These are phyloP conservation scores for Neogale vison DNA, from an alignment of 2,113 vertebrate genomes.

Conservation along the genomic window DNA sequence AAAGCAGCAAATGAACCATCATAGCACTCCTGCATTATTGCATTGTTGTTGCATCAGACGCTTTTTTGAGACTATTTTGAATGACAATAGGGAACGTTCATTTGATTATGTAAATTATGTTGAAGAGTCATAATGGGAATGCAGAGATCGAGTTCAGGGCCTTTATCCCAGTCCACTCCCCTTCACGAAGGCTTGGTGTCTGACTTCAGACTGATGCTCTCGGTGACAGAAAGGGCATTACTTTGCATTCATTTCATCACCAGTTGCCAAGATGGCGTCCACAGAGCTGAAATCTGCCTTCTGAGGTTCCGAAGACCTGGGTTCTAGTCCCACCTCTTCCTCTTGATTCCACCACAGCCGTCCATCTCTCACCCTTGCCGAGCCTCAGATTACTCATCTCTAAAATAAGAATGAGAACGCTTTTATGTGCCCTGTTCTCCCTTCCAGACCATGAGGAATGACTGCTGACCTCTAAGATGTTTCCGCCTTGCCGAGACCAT, in stretches of 20 bases:
- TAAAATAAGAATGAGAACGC: neutral
- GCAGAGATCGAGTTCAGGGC: neutral
- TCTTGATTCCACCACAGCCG: neutral
- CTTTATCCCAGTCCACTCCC: neutral
- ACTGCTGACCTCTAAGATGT: rapidly evolving
- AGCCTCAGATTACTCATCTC: neutral
- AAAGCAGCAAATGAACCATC: neutral
- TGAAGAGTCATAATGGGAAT: neutral
- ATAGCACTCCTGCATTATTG: neutral
- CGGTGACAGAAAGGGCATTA: neutral
- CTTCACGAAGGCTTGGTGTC: neutral
- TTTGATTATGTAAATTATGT: neutral
- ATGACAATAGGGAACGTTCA: neutral
- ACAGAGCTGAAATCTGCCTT: neutral
- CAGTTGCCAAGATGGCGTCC: neutral
- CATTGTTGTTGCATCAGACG: neutral
- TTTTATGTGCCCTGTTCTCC: neutral
- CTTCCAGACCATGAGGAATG: neutral
- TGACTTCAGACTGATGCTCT: neutral
- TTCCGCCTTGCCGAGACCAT: rapidly evolving
- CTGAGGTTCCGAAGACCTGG: neutral
- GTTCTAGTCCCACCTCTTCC: neutral
- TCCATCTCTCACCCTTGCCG: neutral
- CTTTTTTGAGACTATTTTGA: neutral
- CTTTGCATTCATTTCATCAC: neutral